Percentiles rank a stretch among this genome's conserved stretches.
Evolutionary conservation across 2,113 vertebrate genomes (phyloP).

Genomic region (Microtus pennsylvanicus): DNA sequence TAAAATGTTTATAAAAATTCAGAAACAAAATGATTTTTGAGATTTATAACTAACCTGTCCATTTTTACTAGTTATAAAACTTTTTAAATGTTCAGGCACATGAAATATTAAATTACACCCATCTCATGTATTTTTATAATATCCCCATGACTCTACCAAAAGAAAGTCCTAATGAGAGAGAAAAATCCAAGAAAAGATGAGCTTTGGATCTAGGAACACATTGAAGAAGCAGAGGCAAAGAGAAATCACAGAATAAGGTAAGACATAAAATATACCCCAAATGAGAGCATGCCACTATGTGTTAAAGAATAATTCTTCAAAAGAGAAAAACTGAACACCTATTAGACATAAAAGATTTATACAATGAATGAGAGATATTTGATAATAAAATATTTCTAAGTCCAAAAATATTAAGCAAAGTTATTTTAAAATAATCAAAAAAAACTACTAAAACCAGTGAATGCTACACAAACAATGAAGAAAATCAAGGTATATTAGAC

Average conservation of each 20-base stretch:
- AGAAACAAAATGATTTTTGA: conserved; percentile 25
- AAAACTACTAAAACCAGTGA: not conserved
- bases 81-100: not conserved
- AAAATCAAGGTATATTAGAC: not conserved
- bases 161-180: not conserved
- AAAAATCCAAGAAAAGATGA: not conserved
- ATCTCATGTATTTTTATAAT: not conserved
- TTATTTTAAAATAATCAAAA: not conserved
- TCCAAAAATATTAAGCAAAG: not conserved
- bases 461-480: not conserved
- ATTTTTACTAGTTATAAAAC: conserved; percentile 11
- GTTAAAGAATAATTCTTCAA: not conserved
- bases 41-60: not conserved
- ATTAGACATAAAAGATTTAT: not conserved
- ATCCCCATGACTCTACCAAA: not conserved
- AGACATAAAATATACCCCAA: not conserved
- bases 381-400: not conserved
- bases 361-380: not conserved
- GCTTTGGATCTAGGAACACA: not conserved
- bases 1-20: conserved; percentile 19
- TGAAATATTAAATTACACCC: conserved; percentile 9
- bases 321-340: not conserved
- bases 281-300: accelerated
- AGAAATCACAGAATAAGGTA: not conserved
- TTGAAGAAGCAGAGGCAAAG: not conserved